Percentiles rank a stretch among this genome's conserved stretches.
Conservation (phyloP, 2,888 invertebrate genomes). For the Ephialtes manifestator region DNA sequence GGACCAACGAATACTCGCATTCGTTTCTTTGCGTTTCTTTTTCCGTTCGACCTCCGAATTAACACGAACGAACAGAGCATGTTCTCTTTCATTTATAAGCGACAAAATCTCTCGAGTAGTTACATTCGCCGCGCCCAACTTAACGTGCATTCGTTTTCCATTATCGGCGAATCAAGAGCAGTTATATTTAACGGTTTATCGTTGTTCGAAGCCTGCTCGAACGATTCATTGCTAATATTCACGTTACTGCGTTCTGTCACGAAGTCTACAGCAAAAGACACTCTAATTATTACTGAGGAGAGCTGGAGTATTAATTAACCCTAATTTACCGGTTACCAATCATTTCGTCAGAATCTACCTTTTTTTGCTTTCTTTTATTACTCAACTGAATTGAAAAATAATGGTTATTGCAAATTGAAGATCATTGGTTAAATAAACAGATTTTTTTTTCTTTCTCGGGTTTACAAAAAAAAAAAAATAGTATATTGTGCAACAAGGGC, state of each 20-base stretch:
- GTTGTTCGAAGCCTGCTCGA: conserved; percentile 19
- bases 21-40: conserved; percentile 18
- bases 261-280: not conserved
- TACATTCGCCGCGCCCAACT: conserved; percentile 21
- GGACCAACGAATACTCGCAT: conserved; percentile 45
- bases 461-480: too few relatives aligned
- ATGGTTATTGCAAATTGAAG: too few relatives aligned
- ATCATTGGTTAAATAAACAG: not conserved
- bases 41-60: conserved; percentile 53
- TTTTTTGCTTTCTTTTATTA: too few relatives aligned
- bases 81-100: conserved; percentile 44
- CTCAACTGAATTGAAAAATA: too few relatives aligned
- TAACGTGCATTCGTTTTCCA: conserved; percentile 51
- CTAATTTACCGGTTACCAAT: not conserved
- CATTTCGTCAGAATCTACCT: too few relatives aligned
- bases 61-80: conserved; percentile 50
- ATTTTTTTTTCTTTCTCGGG: too few relatives aligned
- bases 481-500: too few relatives aligned
- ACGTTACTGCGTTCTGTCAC: conserved; percentile 12
- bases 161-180: conserved; percentile 57
- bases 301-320: not conserved
- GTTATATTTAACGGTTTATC: conserved; percentile 38
- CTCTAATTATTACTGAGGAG: not conserved
- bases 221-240: conserved; percentile 12
- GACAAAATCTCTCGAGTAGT: conserved; percentile 47